Evolutionary conservation across 2,113 vertebrate species (phyloP), one percentile per base, ranked within the genome.

Genomic region (Hucho hucho): DNA sequence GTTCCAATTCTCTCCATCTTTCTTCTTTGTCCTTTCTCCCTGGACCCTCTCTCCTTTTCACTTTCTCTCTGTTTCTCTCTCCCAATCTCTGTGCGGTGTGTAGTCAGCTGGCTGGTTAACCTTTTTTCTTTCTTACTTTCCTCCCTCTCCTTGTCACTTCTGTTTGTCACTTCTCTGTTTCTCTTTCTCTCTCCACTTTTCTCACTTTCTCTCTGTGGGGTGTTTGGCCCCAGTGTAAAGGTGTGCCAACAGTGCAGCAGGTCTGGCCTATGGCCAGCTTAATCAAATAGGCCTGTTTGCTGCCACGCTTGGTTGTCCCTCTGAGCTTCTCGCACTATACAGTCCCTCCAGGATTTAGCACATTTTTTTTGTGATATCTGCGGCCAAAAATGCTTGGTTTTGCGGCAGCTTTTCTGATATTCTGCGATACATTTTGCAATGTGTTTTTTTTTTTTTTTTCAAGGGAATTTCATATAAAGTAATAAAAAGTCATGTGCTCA

Each of bases 221-320:
- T 43, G 4, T 69, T 37, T 26, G 65, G 66, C 28, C 12, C 6
- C 16, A 43, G 37, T 43, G 20, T 63, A 56, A 63, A 18, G 59
- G 9, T 14, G 16, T 76, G 58, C 24, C 56, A 70, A 9, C 28
- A 43, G 74, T 25, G 29, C 53, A 43, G 53, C 53, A 37, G 65
- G 49, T 61, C 46, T 59, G 74, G 68, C 68, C 37, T 28, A 20
- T 46, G 37, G 37, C 56, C 67, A 49, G 68, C 25, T 24, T 28
- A 5, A 49, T 76, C 14, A 63, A 63, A 70, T 63, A 20, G 43
- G 25, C 73, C 46, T 37, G 28, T 18, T 63, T 63, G n/a, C 1
- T 63, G 25, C 63, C 25, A 14, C 63, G 25, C 11, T 16, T 65
- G 9, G 58, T 6, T 61, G n/a, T 18, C 14, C 49, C 49, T 4